Percentiles rank a stretch among this genome's conserved stretches.
phyloP scores from a whole-genome alignment of 2,888 invertebrate genomes.

The Chymomyza amoena region DNA sequence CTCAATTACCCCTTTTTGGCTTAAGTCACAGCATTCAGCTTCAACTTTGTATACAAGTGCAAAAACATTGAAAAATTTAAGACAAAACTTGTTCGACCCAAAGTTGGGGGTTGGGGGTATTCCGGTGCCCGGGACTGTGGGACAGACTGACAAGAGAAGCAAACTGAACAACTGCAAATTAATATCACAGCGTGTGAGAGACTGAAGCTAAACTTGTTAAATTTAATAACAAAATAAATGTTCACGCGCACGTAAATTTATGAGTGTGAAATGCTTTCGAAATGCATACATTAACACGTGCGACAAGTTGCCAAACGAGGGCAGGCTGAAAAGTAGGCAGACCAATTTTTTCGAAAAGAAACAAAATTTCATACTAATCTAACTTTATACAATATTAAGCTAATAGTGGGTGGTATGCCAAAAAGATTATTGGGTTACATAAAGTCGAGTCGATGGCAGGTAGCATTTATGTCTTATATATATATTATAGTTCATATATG shows the following conservation, averaged over 20 bases:
- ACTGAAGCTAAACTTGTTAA: conserved; percentile 57
- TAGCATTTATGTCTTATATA: no score
- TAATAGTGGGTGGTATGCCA: no score
- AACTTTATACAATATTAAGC: no score
- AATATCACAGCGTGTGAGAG: conserved; percentile 37
- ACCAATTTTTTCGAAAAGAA: no score
- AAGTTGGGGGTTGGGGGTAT: conserved; percentile 36
- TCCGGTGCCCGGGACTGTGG: background rate
- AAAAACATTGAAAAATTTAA: conserved; percentile 59
- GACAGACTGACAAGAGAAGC: background rate
- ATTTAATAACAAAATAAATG: conserved; percentile 77
- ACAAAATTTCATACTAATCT: no score
- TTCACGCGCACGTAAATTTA: conserved; percentile 74
- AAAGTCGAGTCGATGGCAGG: no score
- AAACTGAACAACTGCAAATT: conserved; percentile 56
- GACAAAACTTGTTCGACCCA: conserved; percentile 44
- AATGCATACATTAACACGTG: conserved; percentile 64
- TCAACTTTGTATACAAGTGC: conserved; percentile 69
- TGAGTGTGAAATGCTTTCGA: conserved; percentile 53
- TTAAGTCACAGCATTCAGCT: background rate
- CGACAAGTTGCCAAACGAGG: background rate
- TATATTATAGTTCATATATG: no score
- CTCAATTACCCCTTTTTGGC: conserved; percentile 15
- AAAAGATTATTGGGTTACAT: no score
- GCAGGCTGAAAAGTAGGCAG: no score